phyloP scores from a whole-genome alignment of 2,113 vertebrate genomes.

The Passer montanus region DNA sequence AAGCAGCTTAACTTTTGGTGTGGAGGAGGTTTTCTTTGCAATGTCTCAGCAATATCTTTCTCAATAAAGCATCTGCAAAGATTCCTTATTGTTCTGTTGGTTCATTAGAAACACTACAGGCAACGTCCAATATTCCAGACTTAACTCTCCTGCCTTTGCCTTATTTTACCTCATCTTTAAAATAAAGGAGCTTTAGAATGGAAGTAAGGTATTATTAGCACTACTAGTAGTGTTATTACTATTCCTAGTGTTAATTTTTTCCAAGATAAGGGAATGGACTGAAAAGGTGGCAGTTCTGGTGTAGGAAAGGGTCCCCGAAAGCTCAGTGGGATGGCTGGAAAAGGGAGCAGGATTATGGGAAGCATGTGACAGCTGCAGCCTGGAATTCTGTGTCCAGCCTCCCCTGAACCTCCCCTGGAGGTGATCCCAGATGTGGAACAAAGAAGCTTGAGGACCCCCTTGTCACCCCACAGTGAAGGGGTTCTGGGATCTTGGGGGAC shows the following conservation, averaged over 20 bases:
- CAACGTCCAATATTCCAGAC: neutral
- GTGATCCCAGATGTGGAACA: neutral
- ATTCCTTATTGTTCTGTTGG: neutral
- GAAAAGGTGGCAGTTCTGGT: neutral
- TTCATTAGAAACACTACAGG: neutral
- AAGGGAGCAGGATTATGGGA: neutral
- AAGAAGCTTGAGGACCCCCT: neutral
- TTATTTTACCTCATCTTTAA: neutral
- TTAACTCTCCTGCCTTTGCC: neutral
- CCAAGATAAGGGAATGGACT: no score
- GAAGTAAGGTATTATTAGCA: neutral
- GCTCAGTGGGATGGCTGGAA: neutral
- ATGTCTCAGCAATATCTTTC: rapidly evolving
- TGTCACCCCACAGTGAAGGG: neutral
- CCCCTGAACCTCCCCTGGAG: no score
- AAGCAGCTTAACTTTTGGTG: no score
- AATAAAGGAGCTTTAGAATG: neutral
- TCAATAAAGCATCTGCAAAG: neutral
- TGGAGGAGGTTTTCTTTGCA: neutral
- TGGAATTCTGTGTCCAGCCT: neutral
- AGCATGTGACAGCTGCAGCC: neutral
- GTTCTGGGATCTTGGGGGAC: neutral
- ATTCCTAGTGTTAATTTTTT: neutral
- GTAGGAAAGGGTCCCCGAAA: neutral
- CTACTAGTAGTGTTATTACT: neutral